Evolutionary conservation across 2,113 vertebrate genomes (phyloP).

Genomic region (Lepus americanus): DNA sequence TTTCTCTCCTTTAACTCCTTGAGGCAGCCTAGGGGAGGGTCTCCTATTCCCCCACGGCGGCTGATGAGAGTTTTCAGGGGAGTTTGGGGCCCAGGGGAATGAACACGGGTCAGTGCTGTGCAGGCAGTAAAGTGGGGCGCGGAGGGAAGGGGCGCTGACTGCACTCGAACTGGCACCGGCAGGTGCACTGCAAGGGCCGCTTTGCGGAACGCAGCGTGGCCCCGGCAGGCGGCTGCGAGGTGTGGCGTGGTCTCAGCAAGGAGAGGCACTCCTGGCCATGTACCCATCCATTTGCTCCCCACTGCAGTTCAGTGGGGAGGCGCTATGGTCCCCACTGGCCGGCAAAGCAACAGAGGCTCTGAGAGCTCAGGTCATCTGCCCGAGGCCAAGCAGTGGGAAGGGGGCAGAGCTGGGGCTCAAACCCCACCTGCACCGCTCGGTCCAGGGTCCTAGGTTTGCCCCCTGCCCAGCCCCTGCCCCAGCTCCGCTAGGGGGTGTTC

Average conservation of each 20-base stretch:
- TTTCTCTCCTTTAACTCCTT: not conserved
- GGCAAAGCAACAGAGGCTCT: not conserved
- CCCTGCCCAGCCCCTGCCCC: not conserved
- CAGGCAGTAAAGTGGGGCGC: not conserved
- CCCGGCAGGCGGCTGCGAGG: not conserved
- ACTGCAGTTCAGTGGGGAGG: not conserved
- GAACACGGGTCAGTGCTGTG: not conserved
- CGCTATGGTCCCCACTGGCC: not conserved
- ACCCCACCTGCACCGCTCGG: fast-evolving
- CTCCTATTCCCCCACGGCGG: no score
- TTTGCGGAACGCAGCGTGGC: not conserved
- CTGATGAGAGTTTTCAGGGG: not conserved
- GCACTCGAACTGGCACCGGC: no score
- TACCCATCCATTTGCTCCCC: not conserved
- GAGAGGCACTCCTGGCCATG: no score
- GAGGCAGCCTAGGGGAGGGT: not conserved
- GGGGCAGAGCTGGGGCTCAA: not conserved
- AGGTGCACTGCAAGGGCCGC: not conserved
- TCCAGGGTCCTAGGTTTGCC: not conserved
- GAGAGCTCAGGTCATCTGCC: not conserved
- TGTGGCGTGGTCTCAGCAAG: not conserved
- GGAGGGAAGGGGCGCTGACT: not conserved
- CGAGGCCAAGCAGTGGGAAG: not conserved
- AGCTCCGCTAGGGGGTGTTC: not conserved
- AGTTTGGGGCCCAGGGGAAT: not conserved